Percentiles rank a stretch among this genome's conserved stretches.
Evolutionary conservation across 2,888 invertebrate species (phyloP).

Genomic region (Aporophyla lueneburgensis): DNA sequence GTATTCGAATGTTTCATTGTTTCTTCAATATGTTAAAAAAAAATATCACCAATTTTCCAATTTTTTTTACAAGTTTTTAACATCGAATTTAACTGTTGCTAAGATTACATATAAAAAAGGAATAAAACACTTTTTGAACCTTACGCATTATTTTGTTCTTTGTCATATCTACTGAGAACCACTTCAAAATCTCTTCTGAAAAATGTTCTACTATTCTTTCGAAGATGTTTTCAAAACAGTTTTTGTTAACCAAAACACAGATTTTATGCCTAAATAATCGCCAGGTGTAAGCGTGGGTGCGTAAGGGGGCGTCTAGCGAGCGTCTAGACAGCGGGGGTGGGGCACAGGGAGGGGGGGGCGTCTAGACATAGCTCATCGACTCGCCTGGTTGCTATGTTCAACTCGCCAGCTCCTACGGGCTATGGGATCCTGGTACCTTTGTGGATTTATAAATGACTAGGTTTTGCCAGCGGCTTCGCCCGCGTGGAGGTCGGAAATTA

Average conservation of each 20-base stretch:
- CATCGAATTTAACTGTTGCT: too few relatives aligned
- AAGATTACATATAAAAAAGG: too few relatives aligned
- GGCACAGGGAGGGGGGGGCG: constrained; percentile 23
- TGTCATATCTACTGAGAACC: not conserved
- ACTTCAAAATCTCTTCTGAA: not conserved
- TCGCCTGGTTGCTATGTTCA: constrained; percentile 51
- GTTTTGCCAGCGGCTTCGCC: too few relatives aligned
- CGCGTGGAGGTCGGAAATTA: too few relatives aligned
- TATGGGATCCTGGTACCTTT: constrained; percentile 42
- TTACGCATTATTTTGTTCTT: not conserved
- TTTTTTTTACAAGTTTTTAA: too few relatives aligned
- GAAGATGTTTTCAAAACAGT: not conserved
- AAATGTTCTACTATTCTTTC: not conserved
- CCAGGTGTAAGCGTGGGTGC: constrained; percentile 36
- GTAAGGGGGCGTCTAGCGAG: constrained; percentile 49
- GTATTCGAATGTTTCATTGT: too few relatives aligned
- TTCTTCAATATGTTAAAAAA: too few relatives aligned
- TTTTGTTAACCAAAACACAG: constrained; percentile 1
- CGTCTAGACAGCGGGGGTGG: constrained; percentile 56
- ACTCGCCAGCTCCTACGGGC: constrained; percentile 17
- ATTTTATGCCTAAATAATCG: constrained; percentile 35
- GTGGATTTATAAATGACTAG: not conserved
- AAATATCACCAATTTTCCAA: too few relatives aligned
- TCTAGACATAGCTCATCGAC: constrained; percentile 61
- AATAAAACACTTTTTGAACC: not conserved